These are phyloP conservation scores for Euspilapteryx auroguttella DNA, from an alignment of 2,888 invertebrate species.

Conservation along the genomic window DNA sequence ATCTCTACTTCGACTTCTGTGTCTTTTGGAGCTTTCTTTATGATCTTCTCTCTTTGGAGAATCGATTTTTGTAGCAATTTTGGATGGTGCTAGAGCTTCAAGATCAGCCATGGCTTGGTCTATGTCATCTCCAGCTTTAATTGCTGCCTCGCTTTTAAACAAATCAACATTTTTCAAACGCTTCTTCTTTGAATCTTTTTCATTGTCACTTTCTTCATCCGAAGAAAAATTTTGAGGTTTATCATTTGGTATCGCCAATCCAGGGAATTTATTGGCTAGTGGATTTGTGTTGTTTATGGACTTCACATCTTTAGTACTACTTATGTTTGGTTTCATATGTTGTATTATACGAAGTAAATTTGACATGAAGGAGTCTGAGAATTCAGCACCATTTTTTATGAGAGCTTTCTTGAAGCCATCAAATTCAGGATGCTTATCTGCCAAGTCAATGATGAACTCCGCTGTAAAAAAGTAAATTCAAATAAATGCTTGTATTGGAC, in stretches of 20 bases:
- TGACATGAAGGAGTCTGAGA: constrained; percentile 92
- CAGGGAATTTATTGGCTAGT: constrained; percentile 75
- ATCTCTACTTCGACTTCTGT: constrained; percentile 21
- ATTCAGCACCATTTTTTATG: constrained; percentile 91
- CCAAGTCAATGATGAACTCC: constrained; percentile 94
- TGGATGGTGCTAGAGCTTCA: constrained; percentile 80
- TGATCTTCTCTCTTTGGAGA: constrained; percentile 10
- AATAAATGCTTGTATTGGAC: no score
- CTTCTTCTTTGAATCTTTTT: constrained; percentile 20
- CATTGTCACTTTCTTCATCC: constrained; percentile 33
- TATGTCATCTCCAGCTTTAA: constrained; percentile 25
- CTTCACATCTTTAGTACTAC: constrained; percentile 16
- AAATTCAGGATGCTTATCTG: constrained; percentile 83
- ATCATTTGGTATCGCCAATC: constrained; percentile 79
- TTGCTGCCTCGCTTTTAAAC: constrained; percentile 36
- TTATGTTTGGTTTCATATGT: constrained; percentile 79
- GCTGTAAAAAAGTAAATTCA: constrained; percentile 74
- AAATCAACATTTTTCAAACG: constrained; percentile 42
- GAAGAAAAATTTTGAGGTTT: constrained; percentile 41
- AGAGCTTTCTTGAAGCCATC: constrained; percentile 87
- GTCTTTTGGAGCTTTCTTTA: constrained; percentile 18
- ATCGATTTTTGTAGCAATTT: constrained; percentile 16
- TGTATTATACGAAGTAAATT: constrained; percentile 94
- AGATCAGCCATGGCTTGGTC: constrained; percentile 84
- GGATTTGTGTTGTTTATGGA: constrained; percentile 39